phyloP scores from a whole-genome alignment of 2,888 invertebrate genomes.

The Synanthedon myopaeformis region DNA sequence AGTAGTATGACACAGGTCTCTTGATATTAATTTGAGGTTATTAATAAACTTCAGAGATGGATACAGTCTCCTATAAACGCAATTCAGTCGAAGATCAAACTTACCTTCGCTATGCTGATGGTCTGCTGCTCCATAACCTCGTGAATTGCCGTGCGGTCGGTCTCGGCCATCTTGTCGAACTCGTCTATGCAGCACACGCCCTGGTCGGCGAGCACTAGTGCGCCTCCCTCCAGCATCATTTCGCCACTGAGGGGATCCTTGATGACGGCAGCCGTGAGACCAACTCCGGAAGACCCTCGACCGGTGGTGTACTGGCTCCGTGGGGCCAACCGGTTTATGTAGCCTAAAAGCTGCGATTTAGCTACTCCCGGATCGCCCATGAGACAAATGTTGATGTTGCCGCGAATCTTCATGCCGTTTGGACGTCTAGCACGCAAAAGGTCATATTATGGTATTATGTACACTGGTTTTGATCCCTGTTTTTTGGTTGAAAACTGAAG shows the following conservation, averaged over 20 bases:
- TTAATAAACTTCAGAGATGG: too few species aligned
- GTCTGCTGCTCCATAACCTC: conserved; percentile 99
- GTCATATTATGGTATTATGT: too few species aligned
- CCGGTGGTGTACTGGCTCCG: conserved; percentile 97
- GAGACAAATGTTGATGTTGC: conserved; percentile 96
- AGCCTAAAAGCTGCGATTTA: conserved; percentile 95
- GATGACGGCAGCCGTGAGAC: conserved; percentile 97
- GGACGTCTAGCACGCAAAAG: conserved; percentile 66
- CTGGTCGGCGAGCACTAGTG: conserved; percentile 94
- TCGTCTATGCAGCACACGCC: conserved; percentile 99
- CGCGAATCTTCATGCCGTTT: conserved; percentile 97
- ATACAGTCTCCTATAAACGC: background rate
- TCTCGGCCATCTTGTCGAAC: conserved; percentile 99
- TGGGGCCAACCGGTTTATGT: conserved; percentile 93
- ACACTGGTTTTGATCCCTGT: too few species aligned
- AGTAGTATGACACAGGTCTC: too few species aligned
- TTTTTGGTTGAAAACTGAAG: too few species aligned
- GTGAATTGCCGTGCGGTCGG: conserved; percentile 94
- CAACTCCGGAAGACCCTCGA: conserved; percentile 97
- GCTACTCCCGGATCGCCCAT: conserved; percentile 99
- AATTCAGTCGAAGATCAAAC: background rate
- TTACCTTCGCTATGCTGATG: conserved; percentile 96
- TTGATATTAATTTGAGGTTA: too few species aligned
- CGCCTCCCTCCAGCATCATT: conserved; percentile 97
- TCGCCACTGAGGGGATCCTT: conserved; percentile 98